phyloP scores from a whole-genome alignment of 2,888 invertebrate species.

The Thecophora atra region DNA sequence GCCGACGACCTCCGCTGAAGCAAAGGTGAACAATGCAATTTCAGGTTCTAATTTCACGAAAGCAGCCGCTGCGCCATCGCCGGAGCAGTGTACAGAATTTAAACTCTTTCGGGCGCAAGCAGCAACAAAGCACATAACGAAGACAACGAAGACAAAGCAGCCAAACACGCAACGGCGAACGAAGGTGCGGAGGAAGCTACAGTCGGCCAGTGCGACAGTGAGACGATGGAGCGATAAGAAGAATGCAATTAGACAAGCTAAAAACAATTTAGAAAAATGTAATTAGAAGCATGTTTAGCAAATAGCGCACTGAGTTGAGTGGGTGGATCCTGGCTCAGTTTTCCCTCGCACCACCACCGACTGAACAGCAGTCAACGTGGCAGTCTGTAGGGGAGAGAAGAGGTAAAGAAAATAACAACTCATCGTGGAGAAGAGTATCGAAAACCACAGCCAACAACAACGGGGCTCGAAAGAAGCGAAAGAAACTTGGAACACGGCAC shows the following conservation, averaged over 20 bases:
- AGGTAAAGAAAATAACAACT: not conserved
- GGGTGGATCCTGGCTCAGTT: too few species aligned
- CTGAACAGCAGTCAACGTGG: too few species aligned
- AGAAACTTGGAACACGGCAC: not conserved
- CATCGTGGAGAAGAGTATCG: not conserved
- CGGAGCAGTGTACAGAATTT: constrained; percentile 19
- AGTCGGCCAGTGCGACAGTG: constrained; percentile 4
- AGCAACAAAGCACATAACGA: constrained; percentile 1
- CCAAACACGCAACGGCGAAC: not conserved
- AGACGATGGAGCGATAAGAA: not conserved
- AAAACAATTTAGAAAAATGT: too few species aligned
- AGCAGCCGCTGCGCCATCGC: not conserved
- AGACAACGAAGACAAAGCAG: not conserved
- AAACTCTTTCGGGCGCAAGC: constrained; percentile 13
- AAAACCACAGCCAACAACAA: constrained; percentile 12
- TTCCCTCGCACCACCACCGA: too few species aligned
- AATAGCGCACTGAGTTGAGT: too few species aligned
- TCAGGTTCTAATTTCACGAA: not conserved
- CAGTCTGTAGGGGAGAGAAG: not conserved
- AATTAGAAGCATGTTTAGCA: too few species aligned
- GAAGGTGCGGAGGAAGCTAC: not conserved
- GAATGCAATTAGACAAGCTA: too few species aligned
- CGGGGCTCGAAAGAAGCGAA: not conserved
- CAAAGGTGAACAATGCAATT: too few species aligned
- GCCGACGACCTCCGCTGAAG: too few species aligned